Base-by-base conservation (phyloP, 2,113 vertebrate species). In the Hemicordylus capensis region DNA sequence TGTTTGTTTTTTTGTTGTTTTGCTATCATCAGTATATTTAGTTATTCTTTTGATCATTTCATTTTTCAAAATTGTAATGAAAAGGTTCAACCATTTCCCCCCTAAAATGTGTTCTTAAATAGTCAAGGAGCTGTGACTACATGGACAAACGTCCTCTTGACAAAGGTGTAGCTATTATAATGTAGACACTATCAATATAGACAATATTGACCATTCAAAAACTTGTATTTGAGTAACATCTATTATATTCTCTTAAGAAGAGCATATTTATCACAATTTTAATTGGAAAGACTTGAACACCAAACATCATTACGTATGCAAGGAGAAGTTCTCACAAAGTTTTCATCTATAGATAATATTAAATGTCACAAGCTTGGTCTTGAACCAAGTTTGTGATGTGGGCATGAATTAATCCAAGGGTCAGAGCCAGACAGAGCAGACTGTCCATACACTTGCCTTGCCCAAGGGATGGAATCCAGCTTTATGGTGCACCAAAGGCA, bases 211-310 rank as follows among this genome's bases (percentile, higher is more conserved):
- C 61, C 19, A 15, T 58, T 34, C 51, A 56, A 39, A 31, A 58
- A 20, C 8, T 39, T 56, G 34, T 19, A 22, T 81, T 37, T 39
- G 24, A 31, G 56, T 24, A n/a, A 1, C 0, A 66, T 44, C 54
- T 44, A 42, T 85, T 61, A 85, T 46, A 87, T 48, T 26, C 48
- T 12, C 64, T 78, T 89, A 64, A 87, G 59, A 46, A 73, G 83
- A 67, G 69, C 39, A 31, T 2, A 75, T 80, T 78, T 1, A 0
- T 59, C 83, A 85, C 75, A 74, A 31, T 17, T 54, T 85, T 39
- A 61, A 1, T 4, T 37, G 31, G 84, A 37, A 51, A 20, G 44
- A 42, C 48, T 76, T 48, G 86, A 90, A 84, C 85, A 37, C 48
- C 51, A 66, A n/a, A 31, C 51, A 37, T 69, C 72, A 91, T 79